Evolutionary conservation across 2,888 invertebrate genomes (phyloP).

Genomic region (Digitonthophagus gazella): DNA sequence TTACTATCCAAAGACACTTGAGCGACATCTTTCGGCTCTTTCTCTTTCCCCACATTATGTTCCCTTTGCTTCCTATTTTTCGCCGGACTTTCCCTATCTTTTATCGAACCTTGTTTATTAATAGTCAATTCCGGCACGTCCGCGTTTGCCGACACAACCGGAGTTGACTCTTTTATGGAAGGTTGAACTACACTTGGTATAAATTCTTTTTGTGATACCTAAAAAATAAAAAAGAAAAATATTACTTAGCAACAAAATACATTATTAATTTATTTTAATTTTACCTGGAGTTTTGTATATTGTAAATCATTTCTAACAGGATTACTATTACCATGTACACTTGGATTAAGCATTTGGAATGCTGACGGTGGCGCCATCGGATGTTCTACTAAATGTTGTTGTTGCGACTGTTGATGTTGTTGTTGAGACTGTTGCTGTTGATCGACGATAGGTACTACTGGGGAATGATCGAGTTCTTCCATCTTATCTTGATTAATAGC

Average conservation of each 20-base stretch:
- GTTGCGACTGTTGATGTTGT: no score
- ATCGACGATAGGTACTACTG: conserved; percentile 20
- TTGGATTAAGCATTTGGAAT: not conserved
- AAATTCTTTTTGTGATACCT: conserved; percentile 51
- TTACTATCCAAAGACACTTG: not conserved
- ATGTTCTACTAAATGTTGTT: no score
- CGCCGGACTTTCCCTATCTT: conserved; percentile 49
- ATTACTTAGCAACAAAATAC: conserved; percentile 8
- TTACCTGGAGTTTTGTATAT: conserved; percentile 49
- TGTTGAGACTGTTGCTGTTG: conserved; percentile 13
- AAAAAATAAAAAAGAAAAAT: conserved; percentile 26
- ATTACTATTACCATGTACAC: conserved; percentile 28
- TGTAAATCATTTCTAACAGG: conserved; percentile 42
- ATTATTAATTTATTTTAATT: conserved; percentile 23
- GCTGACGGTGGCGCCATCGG: conserved; percentile 36
- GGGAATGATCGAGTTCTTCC: conserved; percentile 26
- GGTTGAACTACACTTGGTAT: conserved; percentile 38
- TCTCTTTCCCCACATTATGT: conserved; percentile 21
- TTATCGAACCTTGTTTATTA: conserved; percentile 35
- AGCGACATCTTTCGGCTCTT: conserved; percentile 2
- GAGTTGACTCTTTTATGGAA: conserved; percentile 53
- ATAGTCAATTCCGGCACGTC: conserved; percentile 65
- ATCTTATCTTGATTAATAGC: conserved; percentile 27
- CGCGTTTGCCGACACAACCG: conserved; percentile 69
- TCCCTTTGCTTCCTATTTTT: conserved; percentile 44